A percentile compares a stretch with the other conserved stretches of the same genome.
phyloP scores from a whole-genome alignment of 2,888 invertebrate genomes.

The Iselma pallidipennis region DNA sequence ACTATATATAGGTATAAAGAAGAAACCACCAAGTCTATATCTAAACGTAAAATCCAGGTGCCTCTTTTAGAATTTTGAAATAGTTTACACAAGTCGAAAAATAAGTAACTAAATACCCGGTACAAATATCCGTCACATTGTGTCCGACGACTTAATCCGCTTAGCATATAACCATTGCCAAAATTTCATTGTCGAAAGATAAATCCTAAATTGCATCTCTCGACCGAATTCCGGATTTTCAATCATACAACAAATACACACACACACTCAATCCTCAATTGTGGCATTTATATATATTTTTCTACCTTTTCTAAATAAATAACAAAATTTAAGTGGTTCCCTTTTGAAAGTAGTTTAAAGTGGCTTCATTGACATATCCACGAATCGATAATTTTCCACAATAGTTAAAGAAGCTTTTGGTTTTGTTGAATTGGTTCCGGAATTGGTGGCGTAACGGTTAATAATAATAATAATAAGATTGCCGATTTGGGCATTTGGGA shows the following conservation, averaged over 20 bases:
- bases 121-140: constrained; percentile 39
- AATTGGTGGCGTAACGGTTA: constrained; percentile 28
- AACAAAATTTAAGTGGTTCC: constrained; percentile 27
- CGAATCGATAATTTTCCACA: constrained; percentile 28
- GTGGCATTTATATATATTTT: no score
- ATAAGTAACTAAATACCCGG: constrained; percentile 32
- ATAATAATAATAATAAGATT: constrained; percentile 44
- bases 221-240: constrained; percentile 12
- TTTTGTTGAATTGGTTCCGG: constrained; percentile 11
- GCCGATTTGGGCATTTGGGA: constrained; percentile 38
- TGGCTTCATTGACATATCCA: constrained; percentile 40
- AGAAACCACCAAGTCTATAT: background rate
- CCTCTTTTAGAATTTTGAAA: constrained; percentile 14
- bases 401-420: constrained; percentile 10
- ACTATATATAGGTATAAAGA: no score
- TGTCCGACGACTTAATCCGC: constrained; percentile 36
- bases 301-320: no score
- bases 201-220: constrained; percentile 23
- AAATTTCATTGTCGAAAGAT: background rate
- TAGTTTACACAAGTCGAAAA: constrained; percentile 17
- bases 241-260: no score
- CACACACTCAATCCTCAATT: no score
- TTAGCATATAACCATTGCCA: constrained; percentile 23
- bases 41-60: constrained; percentile 38
- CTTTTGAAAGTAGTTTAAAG: constrained; percentile 31